These are phyloP conservation scores for Anoplophora glabripennis DNA, from an alignment of 1,140 invertebrate species.

Conservation along the genomic window DNA sequence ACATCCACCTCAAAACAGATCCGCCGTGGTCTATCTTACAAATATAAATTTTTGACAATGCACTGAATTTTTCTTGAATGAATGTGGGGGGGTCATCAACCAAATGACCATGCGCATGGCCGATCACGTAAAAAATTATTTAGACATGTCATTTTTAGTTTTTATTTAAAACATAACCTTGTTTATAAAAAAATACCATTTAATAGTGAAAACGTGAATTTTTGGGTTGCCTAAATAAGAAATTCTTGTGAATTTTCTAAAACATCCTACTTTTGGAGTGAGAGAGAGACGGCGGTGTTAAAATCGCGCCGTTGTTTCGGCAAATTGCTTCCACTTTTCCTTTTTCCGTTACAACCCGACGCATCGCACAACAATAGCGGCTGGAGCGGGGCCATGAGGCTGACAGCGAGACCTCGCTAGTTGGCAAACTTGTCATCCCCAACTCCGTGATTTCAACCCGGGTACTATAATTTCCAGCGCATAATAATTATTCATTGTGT, in stretches of 20 bases:
- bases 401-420: slow-evolving; percentile 17
- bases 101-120: too few species aligned
- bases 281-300: neutral
- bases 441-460: slow-evolving; percentile 19
- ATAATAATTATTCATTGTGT: slow-evolving; percentile 36
- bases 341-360: slow-evolving; percentile 1
- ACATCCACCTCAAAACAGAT: too few species aligned
- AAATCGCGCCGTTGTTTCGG: neutral
- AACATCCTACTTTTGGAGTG: neutral
- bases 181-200: too few species aligned
- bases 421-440: slow-evolving; percentile 14
- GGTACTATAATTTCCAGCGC: slow-evolving; percentile 24
- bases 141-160: too few species aligned
- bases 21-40: too few species aligned
- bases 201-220: too few species aligned
- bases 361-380: slow-evolving; percentile 6
- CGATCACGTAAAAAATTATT: too few species aligned
- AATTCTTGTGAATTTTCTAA: neutral
- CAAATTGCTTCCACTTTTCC: slow-evolving; percentile 9
- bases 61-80: too few species aligned
- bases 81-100: too few species aligned
- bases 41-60: too few species aligned
- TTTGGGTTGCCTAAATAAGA: too few species aligned
- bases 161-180: too few species aligned
- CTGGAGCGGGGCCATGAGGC: slow-evolving; percentile 5